phyloP scores from a whole-genome alignment of 2,113 vertebrate species.

The Eretmodus cyanostictus region DNA sequence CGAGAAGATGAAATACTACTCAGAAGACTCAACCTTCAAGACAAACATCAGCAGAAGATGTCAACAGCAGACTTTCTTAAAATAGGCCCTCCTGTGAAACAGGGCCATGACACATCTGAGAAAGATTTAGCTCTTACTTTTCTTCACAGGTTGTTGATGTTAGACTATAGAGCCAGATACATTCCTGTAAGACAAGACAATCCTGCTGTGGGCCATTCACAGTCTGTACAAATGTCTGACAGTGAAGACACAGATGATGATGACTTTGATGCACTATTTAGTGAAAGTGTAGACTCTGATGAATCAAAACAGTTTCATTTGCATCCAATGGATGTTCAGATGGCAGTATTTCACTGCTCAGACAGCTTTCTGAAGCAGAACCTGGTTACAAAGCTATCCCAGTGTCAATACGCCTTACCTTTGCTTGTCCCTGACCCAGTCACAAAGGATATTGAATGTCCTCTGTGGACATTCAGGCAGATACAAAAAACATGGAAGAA shows the following conservation, averaged over 20 bases:
- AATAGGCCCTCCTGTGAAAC: not conserved
- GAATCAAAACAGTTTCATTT: not conserved
- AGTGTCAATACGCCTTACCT: no score
- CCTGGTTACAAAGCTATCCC: rapidly evolving
- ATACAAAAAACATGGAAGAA: no score
- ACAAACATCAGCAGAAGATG: not conserved
- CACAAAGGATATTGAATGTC: not conserved
- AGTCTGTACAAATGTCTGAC: not conserved
- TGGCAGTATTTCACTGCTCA: no score
- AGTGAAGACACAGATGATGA: not conserved
- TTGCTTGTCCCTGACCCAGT: no score
- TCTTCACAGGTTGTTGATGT: not conserved
- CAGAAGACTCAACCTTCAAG: not conserved
- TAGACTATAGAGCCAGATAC: not conserved
- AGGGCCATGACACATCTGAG: not conserved
- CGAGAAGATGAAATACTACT: not conserved
- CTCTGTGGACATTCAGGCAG: no score
- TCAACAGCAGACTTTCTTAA: not conserved
- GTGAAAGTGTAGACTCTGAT: not conserved
- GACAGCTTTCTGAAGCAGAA: no score
- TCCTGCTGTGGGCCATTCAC: not conserved
- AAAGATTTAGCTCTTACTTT: not conserved
- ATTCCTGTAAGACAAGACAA: not conserved
- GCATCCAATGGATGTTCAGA: not conserved
- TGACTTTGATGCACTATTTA: not conserved